Base-by-base conservation (phyloP, 2,888 invertebrate genomes). In the Terebella lapidaria region DNA sequence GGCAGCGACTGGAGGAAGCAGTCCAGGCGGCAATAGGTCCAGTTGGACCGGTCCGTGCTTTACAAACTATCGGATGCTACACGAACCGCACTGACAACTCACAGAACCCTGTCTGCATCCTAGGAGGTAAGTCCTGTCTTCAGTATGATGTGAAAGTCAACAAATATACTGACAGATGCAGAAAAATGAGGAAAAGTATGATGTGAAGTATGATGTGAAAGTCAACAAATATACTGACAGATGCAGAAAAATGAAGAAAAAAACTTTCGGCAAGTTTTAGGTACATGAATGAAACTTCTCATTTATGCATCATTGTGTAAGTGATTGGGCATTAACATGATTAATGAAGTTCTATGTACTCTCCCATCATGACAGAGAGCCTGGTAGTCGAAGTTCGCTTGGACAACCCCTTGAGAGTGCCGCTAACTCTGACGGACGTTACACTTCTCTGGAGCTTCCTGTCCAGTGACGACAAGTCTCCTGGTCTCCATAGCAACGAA, bases 381-480 rank as follows among this genome's bases (percentile, higher is more conserved):
- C 87, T 94, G 57, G 88, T 88, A 78, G 84, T 94, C 57, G 87
- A 88, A 46, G 83, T 94, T 27, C 86, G 87, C 57, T 83, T 94
- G 65, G 84, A 85, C 67, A 92, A 92, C 81, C 89, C 89, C 0
- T 80, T 92, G 56, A 87, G 89, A 74, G 87, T 92, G 65, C 82
- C 87, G 1, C 77, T 92, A 65, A 83, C 87, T 47, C 78, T 92
- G 60, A 86, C 86, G 65, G 86, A 90, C 70, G 82, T 91, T 10
- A 85, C 86, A 71, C 81, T 92, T 51, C 79, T 90, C 29, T 92
- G 91, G 91, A 84, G 83, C 57, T 89, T 89, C 71, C 15, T 74
- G 22, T 10, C 42, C n/a, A 35, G 42, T 35, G 42, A n/a, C 10
- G 42, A 35, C 42, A 35, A 35, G 42, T 35, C 42, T 15, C 10